Evolutionary conservation across 1,140 invertebrate genomes (phyloP).

Genomic region (Philopotamus ludificatus): DNA sequence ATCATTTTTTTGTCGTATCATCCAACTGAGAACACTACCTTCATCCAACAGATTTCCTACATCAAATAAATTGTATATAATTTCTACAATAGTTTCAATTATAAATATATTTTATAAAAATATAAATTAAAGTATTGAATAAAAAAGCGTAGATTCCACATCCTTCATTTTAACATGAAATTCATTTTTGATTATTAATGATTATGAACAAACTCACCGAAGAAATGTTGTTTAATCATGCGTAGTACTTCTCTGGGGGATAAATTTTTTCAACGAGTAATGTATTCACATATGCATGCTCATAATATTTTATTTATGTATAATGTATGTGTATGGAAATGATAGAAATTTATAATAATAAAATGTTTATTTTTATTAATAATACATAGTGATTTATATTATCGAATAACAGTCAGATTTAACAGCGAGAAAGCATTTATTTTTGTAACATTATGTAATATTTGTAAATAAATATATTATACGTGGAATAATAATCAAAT

Average conservation of each 20-base stretch:
- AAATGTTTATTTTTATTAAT: conserved; percentile 20
- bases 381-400: conserved; percentile 2
- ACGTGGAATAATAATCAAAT: no score
- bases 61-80: conserved; percentile 39
- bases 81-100: no score
- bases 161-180: conserved; percentile 17
- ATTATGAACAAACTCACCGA: conserved; percentile 34
- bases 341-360: conserved; percentile 19
- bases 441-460: no score
- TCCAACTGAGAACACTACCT: conserved; percentile 84
- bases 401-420: no score
- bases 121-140: not conserved
- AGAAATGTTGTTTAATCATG: conserved; percentile 32
- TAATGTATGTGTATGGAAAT: conserved; percentile 11
- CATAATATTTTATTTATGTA: conserved; percentile 5
- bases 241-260: conserved; percentile 11
- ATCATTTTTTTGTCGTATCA: conserved; percentile 88
- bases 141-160: conserved; percentile 25
- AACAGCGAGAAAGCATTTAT: no score
- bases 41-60: conserved; percentile 85
- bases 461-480: no score
- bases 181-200: not conserved
- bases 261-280: not conserved
- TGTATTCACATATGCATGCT: conserved; percentile 12
- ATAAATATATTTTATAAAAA: no score